Evolutionary conservation across 92 coral and sea anemone genomes (phyloP), one percentile per base, ranked within the genome.

Genomic region (Phenganax stokvisi): DNA sequence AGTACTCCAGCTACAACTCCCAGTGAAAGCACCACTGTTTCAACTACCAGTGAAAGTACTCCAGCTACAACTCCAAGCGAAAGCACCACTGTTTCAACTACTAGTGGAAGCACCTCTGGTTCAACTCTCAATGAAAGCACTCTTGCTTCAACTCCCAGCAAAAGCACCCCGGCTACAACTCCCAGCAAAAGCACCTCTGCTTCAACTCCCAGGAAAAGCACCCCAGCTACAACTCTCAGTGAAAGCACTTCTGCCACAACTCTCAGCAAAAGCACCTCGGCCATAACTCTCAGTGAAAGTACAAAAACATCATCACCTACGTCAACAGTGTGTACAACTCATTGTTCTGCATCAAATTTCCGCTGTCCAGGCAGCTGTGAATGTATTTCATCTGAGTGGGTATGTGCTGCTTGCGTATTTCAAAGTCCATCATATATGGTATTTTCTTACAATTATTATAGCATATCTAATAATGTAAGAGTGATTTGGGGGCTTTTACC

Each of bases 331-430:
- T 20, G 70, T 37, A 63, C 70, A 58, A 55, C 60, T 20, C 30
- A 51, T 12, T 12, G 84, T 54, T 20, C 13, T 29, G 27, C 56
- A 57, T 25, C 20, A 15, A 53, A 77, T 56, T 77, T 77, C 54
- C 71, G 44, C 10, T 77, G 81, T 62, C 81, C 9, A 30, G 11
- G 6, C 20, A 16, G 3, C 5, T 60, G 72, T 17, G 15, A 0
- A 20, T 60, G 81, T 30, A 60, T 60, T 60, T 0, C 81, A 6
- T 8, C 37, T 6, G 81, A 60, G 3, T 77, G 81, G 81, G 71
- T 77, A 76, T 30, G 81, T 76, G 51, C 37, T 20, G 9, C 54
- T 1, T 37, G 47, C 47, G 47, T 37, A 37, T 37, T 37, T 37
- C 47, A 37, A 37, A 37, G 47, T 37, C 47, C 47, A 37, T 37